Evolutionary conservation across 35 echinoderm and acorn worm species (phyloP).

Genomic region (Eucidaris tribuloides): DNA sequence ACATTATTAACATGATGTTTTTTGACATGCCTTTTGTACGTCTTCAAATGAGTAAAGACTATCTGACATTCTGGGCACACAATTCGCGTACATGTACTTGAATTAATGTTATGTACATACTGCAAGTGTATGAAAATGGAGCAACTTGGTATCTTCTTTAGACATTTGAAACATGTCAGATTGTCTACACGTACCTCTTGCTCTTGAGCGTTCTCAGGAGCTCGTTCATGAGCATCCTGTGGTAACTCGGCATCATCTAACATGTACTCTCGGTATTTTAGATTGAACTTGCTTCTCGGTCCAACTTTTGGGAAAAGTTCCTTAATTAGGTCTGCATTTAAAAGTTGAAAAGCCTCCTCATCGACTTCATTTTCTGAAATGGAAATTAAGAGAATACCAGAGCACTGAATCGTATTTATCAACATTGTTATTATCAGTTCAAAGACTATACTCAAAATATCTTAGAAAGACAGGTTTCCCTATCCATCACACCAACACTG

Average conservation of each 20-base stretch:
- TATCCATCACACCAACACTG: too few relatives aligned
- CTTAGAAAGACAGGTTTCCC: too few relatives aligned
- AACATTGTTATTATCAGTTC: neutral
- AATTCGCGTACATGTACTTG: neutral
- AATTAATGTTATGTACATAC: constrained; percentile 27
- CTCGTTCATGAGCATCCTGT: neutral
- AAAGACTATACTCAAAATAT: neutral
- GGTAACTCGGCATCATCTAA: neutral
- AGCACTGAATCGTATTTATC: neutral
- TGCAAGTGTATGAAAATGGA: constrained; percentile 17
- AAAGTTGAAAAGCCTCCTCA: neutral
- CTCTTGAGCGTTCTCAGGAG: neutral
- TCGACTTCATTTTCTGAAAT: constrained; percentile 20
- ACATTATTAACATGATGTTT: constrained; percentile 10
- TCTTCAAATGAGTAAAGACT: constrained; percentile 14
- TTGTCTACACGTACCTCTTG: constrained; percentile 1
- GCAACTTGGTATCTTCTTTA: neutral
- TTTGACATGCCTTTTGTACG: constrained; percentile 29
- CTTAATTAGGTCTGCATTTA: neutral
- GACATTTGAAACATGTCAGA: constrained; percentile 39
- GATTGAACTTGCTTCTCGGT: neutral
- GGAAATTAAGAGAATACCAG: neutral
- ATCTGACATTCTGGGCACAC: constrained; percentile 29
- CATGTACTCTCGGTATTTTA: neutral
- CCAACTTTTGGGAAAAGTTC: constrained; percentile 3